Conservation (phyloP, 2,797 vertebrate species). For the Chiloscyllium punctatum region DNA sequence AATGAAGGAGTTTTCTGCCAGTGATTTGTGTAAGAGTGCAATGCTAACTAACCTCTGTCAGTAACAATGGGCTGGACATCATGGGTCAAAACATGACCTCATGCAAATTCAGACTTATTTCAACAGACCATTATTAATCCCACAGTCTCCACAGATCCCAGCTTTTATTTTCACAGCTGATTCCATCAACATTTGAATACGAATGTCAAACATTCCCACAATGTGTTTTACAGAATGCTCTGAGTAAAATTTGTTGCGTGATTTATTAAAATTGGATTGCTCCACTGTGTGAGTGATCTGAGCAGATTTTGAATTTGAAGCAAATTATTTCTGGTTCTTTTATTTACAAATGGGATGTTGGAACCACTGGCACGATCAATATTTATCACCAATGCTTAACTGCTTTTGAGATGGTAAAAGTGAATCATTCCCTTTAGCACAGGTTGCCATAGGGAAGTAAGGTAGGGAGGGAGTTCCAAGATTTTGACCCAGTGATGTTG, state of each 20-base stretch:
- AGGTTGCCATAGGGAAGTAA: not conserved
- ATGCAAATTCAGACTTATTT: not conserved
- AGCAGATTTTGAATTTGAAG: not conserved
- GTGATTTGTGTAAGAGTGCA: not conserved
- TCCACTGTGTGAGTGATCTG: not conserved
- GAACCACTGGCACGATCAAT: not conserved
- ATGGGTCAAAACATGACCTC: not conserved
- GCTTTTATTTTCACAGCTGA: conserved; percentile 27
- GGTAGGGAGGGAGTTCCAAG: not conserved
- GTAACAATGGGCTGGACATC: not conserved
- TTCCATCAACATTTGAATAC: conserved; percentile 1
- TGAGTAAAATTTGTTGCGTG: not conserved
- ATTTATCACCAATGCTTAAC: not conserved
- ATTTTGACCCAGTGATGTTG: not conserved
- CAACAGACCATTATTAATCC: conserved; percentile 18
- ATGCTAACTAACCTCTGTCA: conserved; percentile 13
- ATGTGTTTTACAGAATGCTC: not conserved
- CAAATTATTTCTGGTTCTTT: not conserved
- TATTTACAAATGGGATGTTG: not conserved
- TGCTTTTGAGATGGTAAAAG: not conserved
- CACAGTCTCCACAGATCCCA: not conserved
- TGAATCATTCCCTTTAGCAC: not conserved
- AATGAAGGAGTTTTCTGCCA: not conserved
- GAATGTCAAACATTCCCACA: not conserved
- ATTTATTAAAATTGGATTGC: not conserved